Evolutionary conservation across 2,888 invertebrate genomes (phyloP), one percentile per base, ranked within the genome.

Genomic region (Melitaea athalia): DNA sequence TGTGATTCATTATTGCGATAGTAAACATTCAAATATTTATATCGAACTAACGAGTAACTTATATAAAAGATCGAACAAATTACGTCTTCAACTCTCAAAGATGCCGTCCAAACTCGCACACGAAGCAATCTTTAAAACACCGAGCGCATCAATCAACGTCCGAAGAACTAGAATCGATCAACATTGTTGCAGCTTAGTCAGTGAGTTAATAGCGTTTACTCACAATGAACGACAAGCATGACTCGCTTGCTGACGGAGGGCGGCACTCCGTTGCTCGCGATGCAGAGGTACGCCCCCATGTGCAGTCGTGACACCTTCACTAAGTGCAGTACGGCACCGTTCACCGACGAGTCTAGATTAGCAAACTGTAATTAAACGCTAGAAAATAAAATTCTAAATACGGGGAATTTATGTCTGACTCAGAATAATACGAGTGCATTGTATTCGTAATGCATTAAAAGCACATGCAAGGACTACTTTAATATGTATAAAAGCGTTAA

Each of bases 241-340:
- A 96, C 95, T 75, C 96, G 93, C 85, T 96, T 96, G 93, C 96
- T 96, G 83, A 96, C 96, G 67, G 96, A 95, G 61, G 96, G 96
- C 63, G 96, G 96, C 45, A 97, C 95, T 50, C 97, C 97, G 85
- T 97, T 97, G 76, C 95, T 95, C 3, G 96, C 96, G 76, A 96
- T 96, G 88, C 96, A 96, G 64, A 96, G 92, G 85, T 96, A 96
- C 42, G 95, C 94, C 14, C 96, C 96, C 96, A 96, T 96, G 81
- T 96, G 95, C 69, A 95, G 93, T 67, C 96, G 92, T 74, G 95
- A 95, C 74, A 96, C 95, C 81, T 94, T 93, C 66, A 94, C 94
- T 80, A 95, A 91, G 80, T 94, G 94, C 78, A 95, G 91, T 68
- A 94, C 88, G 12, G 95, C 91, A n/a, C 95, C 95, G 77, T 95